Base-by-base conservation (phyloP, 2,888 invertebrate genomes). In the Hypsopygia costalis region DNA sequence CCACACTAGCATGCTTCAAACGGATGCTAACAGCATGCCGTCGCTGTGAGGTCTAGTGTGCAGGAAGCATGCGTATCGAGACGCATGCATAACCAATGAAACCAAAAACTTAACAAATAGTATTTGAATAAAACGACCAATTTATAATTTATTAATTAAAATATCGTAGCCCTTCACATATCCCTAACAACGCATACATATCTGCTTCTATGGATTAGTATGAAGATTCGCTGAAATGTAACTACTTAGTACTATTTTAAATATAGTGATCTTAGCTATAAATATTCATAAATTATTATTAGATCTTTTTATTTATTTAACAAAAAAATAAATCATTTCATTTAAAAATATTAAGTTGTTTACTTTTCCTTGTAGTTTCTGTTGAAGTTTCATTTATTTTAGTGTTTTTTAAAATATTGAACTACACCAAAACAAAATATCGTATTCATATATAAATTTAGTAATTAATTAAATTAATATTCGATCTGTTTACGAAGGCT, bases 191-290 rank as follows among this genome's bases (percentile, higher is more conserved):
- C 53, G 59, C 59, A 71, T 68, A 79, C 81, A 82, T 82, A 82
- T 85, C 81, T 83, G 83, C 83, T 83, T 81, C 82, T 85, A 81
- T 81, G 82, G 61, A 73, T 71, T 60, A 59, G 52, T 62, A 54
- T 58, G 41, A 55, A 28, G 55, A 52, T 59, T 58, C 56, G 58
- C 55, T 58, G 50, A 52, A 46, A 58, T 57, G 41, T 60, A 58
- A 57, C 43, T 53, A 16, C 16, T 16, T 16, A 60, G 58, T 56
- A 58, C 16, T 16, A 16, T 16, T n/a, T n/a, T 61, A 58, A 55
- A 51, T 47, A 46, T 35, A 41, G 58, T 58, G 59, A 52, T 39
- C 41, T 53, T 60, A 70, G 57, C 48, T 10, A 41, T 58, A 48
- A 49, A 52, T 43, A 58, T 59, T 60, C 59, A 52, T 62, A 48